These are phyloP conservation scores for Neodiprion pinetum DNA, from an alignment of 1,140 invertebrate species.

Conservation along the genomic window DNA sequence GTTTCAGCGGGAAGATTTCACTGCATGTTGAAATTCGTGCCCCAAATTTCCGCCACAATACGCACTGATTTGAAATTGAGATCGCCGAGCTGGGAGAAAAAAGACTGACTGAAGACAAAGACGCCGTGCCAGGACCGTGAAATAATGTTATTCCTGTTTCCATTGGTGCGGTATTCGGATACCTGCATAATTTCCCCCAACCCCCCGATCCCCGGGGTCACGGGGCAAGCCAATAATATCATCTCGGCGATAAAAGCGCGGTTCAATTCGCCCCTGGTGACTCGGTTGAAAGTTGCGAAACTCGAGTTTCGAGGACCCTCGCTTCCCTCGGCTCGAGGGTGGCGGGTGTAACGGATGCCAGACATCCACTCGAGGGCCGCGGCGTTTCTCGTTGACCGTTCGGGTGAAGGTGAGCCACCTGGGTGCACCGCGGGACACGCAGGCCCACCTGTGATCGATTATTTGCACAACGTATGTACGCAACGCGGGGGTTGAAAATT, in stretches of 20 bases:
- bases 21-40: too few species aligned
- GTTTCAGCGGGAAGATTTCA: too few species aligned
- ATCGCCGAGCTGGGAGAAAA: too few species aligned
- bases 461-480: not conserved
- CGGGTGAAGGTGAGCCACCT: not conserved
- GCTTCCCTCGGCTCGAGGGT: not conserved
- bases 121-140: too few species aligned
- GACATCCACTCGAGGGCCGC: not conserved
- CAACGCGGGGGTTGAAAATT: not conserved
- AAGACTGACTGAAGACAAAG: too few species aligned
- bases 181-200: not conserved
- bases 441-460: not conserved
- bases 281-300: conserved; percentile 7
- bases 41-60: too few species aligned
- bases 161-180: too few species aligned
- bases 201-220: not conserved
- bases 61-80: too few species aligned
- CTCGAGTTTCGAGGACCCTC: not conserved
- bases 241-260: conserved; percentile 4
- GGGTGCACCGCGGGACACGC: not conserved
- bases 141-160: too few species aligned
- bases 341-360: not conserved
- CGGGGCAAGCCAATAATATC: not conserved
- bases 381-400: not conserved
- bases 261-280: conserved; percentile 4